phyloP scores from a whole-genome alignment of 2,888 invertebrate species.

The Operophtera brumata region DNA sequence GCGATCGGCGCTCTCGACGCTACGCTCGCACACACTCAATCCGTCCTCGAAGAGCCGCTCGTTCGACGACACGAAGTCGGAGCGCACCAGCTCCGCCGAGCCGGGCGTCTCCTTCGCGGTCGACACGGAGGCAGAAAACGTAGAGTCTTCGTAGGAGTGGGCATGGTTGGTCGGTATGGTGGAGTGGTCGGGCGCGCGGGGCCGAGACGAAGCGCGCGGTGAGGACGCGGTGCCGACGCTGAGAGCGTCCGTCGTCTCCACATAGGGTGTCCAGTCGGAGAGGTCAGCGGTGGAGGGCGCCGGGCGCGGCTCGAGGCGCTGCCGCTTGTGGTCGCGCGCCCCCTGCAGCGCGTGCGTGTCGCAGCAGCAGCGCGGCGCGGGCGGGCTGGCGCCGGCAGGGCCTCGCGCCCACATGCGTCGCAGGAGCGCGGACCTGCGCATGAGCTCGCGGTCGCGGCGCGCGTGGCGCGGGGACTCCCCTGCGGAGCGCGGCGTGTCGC shows the following conservation, averaged over 20 bases:
- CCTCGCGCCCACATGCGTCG: constrained; percentile 63
- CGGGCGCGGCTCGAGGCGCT: neutral
- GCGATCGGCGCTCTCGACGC: constrained; percentile 46
- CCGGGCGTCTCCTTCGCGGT: constrained; percentile 48
- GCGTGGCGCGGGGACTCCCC: constrained; percentile 38
- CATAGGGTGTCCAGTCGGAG: constrained; percentile 21
- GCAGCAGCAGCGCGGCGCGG: constrained; percentile 44
- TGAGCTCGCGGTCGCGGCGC: constrained; percentile 60
- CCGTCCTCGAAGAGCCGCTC: constrained; percentile 41
- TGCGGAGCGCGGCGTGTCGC: constrained; percentile 35
- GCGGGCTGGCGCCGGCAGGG: constrained; percentile 35
- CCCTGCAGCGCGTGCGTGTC: constrained; percentile 60
- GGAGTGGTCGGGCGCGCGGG: constrained; percentile 20
- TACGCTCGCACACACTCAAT: constrained; percentile 43
- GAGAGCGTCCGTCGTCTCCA: constrained; percentile 36
- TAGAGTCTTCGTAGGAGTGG: constrained; percentile 45
- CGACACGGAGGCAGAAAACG: constrained; percentile 51
- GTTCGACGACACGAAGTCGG: constrained; percentile 17
- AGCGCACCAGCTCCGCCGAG: constrained; percentile 10
- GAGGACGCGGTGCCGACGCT: constrained; percentile 38
- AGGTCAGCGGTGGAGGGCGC: constrained; percentile 21
- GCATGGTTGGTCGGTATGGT: constrained; percentile 32
- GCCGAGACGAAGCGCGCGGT: constrained; percentile 18
- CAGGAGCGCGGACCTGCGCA: constrained; percentile 66
- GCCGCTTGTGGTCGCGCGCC: constrained; percentile 46